Evolutionary conservation across 1,140 invertebrate genomes (phyloP).

Genomic region (Tetramorium alpestre): DNA sequence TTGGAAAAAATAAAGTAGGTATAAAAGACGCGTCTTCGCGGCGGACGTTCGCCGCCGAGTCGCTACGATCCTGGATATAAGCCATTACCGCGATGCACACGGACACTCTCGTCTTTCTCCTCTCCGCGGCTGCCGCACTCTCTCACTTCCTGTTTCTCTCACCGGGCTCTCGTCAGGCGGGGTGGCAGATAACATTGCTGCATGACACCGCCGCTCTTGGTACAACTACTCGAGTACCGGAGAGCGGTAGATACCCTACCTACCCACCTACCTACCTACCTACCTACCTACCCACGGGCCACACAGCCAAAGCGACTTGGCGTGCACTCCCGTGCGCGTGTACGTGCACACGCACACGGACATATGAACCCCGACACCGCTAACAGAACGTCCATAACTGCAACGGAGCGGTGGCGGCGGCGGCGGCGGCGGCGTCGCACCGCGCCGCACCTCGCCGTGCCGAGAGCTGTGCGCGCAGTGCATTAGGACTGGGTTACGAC

Average conservation of each 20-base stretch:
- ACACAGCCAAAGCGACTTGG: conserved; percentile 71
- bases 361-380: conserved; percentile 56
- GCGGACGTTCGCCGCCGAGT: conserved; percentile 33
- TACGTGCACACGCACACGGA: not conserved
- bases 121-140: conserved; percentile 57
- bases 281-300: conserved; percentile 58
- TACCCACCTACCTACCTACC: conserved; percentile 19
- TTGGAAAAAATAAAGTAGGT: not conserved
- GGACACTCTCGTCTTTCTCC: conserved; percentile 72
- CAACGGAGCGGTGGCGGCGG: conserved; percentile 69
- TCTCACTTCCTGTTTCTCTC: conserved; percentile 67
- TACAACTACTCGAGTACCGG: conserved; percentile 80
- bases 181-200: conserved; percentile 85
- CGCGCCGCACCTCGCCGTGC: conserved; percentile 37
- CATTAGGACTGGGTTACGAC: conserved; percentile 86
- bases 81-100: conserved; percentile 82
- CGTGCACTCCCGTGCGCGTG: not conserved
- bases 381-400: conserved; percentile 81
- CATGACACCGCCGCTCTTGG: conserved; percentile 84
- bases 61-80: conserved; percentile 80
- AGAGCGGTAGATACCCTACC: conserved; percentile 73
- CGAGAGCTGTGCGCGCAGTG: conserved; percentile 74
- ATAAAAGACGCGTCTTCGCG: not conserved
- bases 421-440: conserved; percentile 42
- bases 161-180: conserved; percentile 75